A percentile compares a stretch with the other conserved stretches of the same genome.
phyloP scores from a whole-genome alignment of 2,797 vertebrate species.

The Sandelia bainsii region DNA sequence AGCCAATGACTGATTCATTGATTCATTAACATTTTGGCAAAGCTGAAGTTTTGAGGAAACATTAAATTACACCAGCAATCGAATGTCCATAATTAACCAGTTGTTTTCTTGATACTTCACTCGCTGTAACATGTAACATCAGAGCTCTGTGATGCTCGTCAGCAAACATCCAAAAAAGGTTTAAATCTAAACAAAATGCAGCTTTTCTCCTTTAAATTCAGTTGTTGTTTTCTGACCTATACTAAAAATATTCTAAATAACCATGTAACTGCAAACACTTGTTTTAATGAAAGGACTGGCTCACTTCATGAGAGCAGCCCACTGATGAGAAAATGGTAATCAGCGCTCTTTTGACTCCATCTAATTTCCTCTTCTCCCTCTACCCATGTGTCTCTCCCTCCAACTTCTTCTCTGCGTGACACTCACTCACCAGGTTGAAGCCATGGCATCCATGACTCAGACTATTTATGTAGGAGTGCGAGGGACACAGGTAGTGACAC shows the following conservation, averaged over 20 bases:
- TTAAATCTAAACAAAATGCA: constrained; percentile 11
- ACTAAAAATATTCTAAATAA: constrained; percentile 65
- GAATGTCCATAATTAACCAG: constrained; percentile 22
- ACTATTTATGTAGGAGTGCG: constrained; percentile 32
- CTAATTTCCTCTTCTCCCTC: constrained; percentile 56
- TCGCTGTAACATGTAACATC: background rate
- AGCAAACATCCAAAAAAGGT: constrained; percentile 5
- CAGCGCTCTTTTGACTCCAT: constrained; percentile 70
- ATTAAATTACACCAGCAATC: constrained; percentile 58
- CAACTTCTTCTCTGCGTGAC: constrained; percentile 35
- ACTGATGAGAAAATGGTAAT: constrained; percentile 69
- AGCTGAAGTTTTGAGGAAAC: constrained; percentile 42
- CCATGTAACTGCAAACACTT: constrained; percentile 59
- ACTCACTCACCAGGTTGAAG: constrained; percentile 48
- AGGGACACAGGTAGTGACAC: constrained; percentile 54
- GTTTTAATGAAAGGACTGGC: constrained; percentile 63
- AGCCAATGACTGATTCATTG: constrained; percentile 61
- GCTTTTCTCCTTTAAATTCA: background rate
- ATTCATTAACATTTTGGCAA: constrained; percentile 69
- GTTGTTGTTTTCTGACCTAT: constrained; percentile 30
- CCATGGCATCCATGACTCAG: constrained; percentile 53
- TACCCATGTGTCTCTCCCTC: constrained; percentile 25
- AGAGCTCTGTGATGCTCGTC: background rate
- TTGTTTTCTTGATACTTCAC: background rate
- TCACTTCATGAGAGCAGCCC: constrained; percentile 62